Percentiles rank a stretch among this genome's conserved stretches.
Conservation (phyloP, 2,888 invertebrate genomes). For the Notodonta ziczac region DNA sequence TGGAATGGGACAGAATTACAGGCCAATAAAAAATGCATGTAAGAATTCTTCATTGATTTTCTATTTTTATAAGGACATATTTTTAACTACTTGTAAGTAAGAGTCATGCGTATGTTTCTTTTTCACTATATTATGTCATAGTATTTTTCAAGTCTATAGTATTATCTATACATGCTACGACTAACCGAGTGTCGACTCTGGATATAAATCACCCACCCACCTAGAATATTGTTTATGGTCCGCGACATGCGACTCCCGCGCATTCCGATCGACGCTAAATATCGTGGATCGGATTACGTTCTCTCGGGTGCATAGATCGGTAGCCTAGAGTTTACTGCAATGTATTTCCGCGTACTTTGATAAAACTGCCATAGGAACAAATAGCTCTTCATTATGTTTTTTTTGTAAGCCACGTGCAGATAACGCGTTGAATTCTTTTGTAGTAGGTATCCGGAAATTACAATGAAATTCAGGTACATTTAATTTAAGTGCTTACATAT, state of each 20-base stretch:
- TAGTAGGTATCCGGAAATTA: neutral
- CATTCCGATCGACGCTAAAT: constrained; percentile 33
- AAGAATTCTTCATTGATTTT: too few relatives aligned
- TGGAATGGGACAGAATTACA: too few relatives aligned
- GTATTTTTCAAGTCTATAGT: neutral
- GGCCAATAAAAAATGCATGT: too few relatives aligned
- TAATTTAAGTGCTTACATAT: too few relatives aligned
- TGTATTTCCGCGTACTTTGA: neutral
- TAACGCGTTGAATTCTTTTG: constrained; percentile 1
- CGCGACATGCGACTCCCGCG: constrained; percentile 31
- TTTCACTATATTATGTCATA: too few relatives aligned
- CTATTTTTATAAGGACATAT: too few relatives aligned
- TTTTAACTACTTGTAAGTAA: too few relatives aligned
- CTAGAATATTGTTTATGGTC: constrained; percentile 31
- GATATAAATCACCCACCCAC: constrained; percentile 6
- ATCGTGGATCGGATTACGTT: constrained; percentile 9
- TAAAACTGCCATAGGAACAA: neutral
- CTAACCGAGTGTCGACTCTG: neutral
- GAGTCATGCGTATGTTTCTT: too few relatives aligned
- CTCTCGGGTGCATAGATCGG: neutral
- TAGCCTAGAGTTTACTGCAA: neutral
- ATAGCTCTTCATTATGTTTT: neutral
- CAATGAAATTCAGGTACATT: too few relatives aligned
- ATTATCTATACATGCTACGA: neutral
- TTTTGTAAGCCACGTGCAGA: neutral